A percentile compares a stretch with the other conserved stretches of the same genome.
These are phyloP conservation scores for Porites rus DNA, from an alignment of 92 coral and sea anemone species.

Conservation along the genomic window DNA sequence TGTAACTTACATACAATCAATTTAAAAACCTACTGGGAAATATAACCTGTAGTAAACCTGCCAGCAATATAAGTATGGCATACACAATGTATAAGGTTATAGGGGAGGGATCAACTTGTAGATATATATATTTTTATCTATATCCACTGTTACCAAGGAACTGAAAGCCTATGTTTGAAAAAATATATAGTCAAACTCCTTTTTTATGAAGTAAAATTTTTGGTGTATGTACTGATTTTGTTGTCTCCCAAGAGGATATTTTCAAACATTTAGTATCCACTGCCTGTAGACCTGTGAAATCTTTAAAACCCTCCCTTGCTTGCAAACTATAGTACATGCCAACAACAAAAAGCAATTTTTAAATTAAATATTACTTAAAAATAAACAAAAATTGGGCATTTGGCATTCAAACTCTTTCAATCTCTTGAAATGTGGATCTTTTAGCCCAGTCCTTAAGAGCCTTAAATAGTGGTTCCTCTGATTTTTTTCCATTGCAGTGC, in stretches of 20 bases:
- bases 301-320: constrained; percentile 18
- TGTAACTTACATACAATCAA: neutral
- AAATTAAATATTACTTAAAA: constrained; percentile 13
- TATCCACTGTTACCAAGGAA: constrained; percentile 10
- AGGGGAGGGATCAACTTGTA: neutral
- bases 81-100: constrained; percentile 11
- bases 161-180: constrained; percentile 2
- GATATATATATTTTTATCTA: neutral
- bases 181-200: neutral
- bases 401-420: constrained; percentile 9
- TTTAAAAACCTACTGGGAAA: neutral
- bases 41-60: neutral
- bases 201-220: constrained; percentile 12
- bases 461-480: neutral
- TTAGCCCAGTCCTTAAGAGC: neutral
- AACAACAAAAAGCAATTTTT: constrained; percentile 16
- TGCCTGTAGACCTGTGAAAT: constrained; percentile 19
- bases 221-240: constrained; percentile 15
- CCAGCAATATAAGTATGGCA: constrained; percentile 12
- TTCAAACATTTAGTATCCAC: constrained; percentile 14
- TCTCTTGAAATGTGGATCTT: neutral
- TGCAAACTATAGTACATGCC: constrained; percentile 10
- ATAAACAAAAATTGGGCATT: constrained; percentile 10
- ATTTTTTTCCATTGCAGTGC: constrained; percentile 14
- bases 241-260: constrained; percentile 16